These are phyloP conservation scores for Tinea semifulvella DNA, from an alignment of 2,888 invertebrate species.

Conservation along the genomic window DNA sequence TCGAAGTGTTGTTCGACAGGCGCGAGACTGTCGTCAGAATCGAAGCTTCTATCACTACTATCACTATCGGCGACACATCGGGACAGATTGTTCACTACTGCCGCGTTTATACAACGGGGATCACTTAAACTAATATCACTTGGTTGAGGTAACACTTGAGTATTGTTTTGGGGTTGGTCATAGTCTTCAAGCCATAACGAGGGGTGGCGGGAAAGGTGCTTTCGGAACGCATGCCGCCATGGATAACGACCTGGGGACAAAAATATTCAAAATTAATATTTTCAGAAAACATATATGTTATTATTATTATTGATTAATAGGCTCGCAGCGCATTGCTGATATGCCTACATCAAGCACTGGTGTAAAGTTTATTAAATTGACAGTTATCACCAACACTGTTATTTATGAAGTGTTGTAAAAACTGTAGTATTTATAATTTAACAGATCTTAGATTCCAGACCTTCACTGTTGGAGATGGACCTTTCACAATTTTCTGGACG, in stretches of 20 bases:
- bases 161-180: slow-evolving; percentile 23
- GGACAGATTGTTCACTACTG: slow-evolving; percentile 31
- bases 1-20: slow-evolving; percentile 55
- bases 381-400: no score
- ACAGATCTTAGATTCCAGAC: no score
- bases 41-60: slow-evolving; percentile 45
- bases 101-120: slow-evolving; percentile 28
- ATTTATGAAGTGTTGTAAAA: no score
- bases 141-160: slow-evolving; percentile 25
- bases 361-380: no score
- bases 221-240: slow-evolving; percentile 49
- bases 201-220: slow-evolving; percentile 39
- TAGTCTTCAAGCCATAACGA: slow-evolving; percentile 31
- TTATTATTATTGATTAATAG: no score
- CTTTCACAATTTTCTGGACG: no score
- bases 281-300: no score
- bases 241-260: slow-evolving; percentile 47
- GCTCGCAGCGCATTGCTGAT: no score
- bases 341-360: no score
- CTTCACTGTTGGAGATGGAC: no score
- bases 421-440: no score
- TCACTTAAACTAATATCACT: slow-evolving; percentile 47
- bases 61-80: slow-evolving; percentile 44
- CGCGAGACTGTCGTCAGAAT: slow-evolving; percentile 48
- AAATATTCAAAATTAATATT: no score